Evolutionary conservation across 2,113 vertebrate genomes (phyloP).

Genomic region (Egretta garzetta): DNA sequence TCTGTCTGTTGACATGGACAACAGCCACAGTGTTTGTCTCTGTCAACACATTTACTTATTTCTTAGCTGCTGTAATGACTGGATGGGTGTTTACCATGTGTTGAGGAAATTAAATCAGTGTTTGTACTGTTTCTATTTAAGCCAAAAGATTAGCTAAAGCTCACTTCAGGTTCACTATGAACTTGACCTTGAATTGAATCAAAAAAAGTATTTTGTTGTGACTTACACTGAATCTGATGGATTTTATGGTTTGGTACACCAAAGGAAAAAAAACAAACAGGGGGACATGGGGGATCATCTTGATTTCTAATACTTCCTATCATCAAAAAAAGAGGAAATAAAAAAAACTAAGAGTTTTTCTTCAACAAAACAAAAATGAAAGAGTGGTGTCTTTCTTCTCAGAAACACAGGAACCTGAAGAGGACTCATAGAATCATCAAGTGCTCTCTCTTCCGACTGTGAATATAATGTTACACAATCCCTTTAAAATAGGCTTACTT

Average conservation of each 20-base stretch:
- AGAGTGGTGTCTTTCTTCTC: not conserved
- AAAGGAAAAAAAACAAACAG: not conserved
- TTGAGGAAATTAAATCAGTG: not conserved
- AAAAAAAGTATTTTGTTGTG: not conserved
- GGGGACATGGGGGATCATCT: not conserved
- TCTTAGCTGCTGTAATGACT: not conserved
- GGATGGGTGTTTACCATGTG: not conserved
- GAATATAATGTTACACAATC: not conserved
- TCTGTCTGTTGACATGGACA: not conserved
- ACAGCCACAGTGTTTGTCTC: not conserved
- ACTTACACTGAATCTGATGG: not conserved
- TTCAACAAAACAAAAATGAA: not conserved
- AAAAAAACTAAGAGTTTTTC: not conserved
- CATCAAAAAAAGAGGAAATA: not conserved
- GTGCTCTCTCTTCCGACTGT: not conserved
- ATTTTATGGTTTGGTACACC: not conserved
- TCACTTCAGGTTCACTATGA: not conserved
- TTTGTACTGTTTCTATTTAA: not conserved
- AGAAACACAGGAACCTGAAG: not conserved
- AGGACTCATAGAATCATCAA: not conserved
- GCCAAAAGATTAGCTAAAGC: not conserved
- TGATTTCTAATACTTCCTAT: not conserved
- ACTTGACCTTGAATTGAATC: not conserved
- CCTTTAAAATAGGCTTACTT: not conserved
- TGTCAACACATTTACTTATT: not conserved